A percentile compares a stretch with the other conserved stretches of the same genome.
Evolutionary conservation across 2,888 invertebrate genomes (phyloP).

Genomic region (Oligia strigilis): DNA sequence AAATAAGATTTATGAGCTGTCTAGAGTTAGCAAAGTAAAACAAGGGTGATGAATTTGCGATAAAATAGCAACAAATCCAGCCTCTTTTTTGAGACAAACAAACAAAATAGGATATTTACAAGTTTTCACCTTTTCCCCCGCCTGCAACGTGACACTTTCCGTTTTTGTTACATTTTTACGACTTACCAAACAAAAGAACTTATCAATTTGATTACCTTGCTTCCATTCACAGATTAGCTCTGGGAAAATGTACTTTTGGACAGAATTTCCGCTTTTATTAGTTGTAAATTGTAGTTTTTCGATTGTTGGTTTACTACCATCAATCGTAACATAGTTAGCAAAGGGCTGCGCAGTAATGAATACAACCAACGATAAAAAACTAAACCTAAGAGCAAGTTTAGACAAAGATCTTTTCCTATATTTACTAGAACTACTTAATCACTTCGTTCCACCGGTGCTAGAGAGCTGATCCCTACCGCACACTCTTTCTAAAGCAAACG

Average conservation of each 20-base stretch:
- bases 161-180: constrained; percentile 20
- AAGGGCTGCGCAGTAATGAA: too few relatives aligned
- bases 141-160: background rate
- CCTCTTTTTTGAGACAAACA: constrained; percentile 3
- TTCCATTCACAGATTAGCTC: constrained; percentile 6
- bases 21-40: constrained; percentile 14
- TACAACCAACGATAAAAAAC: too few relatives aligned
- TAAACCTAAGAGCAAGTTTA: background rate
- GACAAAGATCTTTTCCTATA: background rate
- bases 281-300: background rate
- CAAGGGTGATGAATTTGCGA: constrained; percentile 2
- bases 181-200: constrained; percentile 11
- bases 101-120: constrained; percentile 18
- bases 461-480: background rate
- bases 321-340: background rate
- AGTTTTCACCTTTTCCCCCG: background rate
- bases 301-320: too few relatives aligned
- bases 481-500: constrained; percentile 47
- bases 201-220: constrained; percentile 1
- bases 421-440: background rate
- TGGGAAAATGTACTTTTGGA: background rate
- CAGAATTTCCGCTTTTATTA: background rate
- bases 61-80: constrained; percentile 29
- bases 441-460: background rate
- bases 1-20: constrained; percentile 30